Evolutionary conservation across 2,113 vertebrate genomes (phyloP), one percentile per base, ranked within the genome.

Genomic region (Carettochelys insculpta): DNA sequence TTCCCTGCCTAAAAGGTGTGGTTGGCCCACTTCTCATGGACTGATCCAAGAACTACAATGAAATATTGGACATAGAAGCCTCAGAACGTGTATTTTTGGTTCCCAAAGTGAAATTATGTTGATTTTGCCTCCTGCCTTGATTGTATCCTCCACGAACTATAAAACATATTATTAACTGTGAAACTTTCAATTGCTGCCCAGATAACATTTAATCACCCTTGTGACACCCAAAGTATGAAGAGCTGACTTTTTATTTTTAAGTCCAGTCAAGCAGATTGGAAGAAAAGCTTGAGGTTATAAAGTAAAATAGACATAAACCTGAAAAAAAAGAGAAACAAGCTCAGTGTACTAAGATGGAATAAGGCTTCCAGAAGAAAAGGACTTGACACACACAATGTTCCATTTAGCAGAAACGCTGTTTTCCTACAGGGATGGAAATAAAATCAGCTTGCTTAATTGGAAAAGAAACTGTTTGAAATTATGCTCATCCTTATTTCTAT

Each of bases 401-500:
- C 90, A 38, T 79, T 88, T 94, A 95, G 41, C 56, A 88, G 65
- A 53, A 94, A 88, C 80, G 77, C 79, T 17, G 52, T 58, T 58
- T 92, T 96, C 94, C 96, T 89, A 95, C 94, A 92, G 92, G 91
- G 91, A 88, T 51, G 77, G 84, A 96, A 95, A 94, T 92, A 82
- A 95, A 71, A 94, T 91, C 90, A 95, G 96, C 93, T 92, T 93
- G 88, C 94, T 96, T 95, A 95, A 94, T 93, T 94, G 94, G 95
- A 91, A 86, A 24, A 65, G 48, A 78, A 92, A 86, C 45, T 61
- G 80, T 88, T 91, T 95, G 94, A 95, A 96, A 93, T 77, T 86
- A 95, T 88, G 95, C 93, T 95, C 95, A 58, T 68, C 84, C 88
- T 95, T 96, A 92, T 93, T 82, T 92, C 94, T 88, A 78, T 95